Evolutionary conservation across 2,113 vertebrate genomes (phyloP).

Genomic region (Anarrhichthys ocellatus): DNA sequence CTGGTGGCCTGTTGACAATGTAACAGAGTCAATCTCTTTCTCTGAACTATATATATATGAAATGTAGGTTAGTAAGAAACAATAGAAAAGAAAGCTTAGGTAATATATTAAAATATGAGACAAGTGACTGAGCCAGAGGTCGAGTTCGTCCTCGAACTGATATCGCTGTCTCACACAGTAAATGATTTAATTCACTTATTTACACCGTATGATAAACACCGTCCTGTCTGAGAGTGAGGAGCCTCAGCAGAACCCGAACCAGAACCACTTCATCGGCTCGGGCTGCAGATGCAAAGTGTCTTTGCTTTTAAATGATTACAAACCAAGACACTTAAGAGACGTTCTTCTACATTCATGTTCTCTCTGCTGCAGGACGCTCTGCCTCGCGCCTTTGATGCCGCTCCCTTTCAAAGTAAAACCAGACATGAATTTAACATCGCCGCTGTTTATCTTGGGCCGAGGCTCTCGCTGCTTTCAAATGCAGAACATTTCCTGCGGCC

Average conservation of each 20-base stretch:
- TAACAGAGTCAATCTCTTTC: too few relatives aligned
- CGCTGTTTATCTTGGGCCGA: conserved; percentile 55
- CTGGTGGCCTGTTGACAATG: too few relatives aligned
- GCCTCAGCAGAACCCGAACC: conserved; percentile 7
- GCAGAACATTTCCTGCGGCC: conserved; percentile 56
- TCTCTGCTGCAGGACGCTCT: conserved; percentile 42
- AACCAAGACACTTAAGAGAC: conserved; percentile 66
- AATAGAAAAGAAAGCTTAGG: too few relatives aligned
- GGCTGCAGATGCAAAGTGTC: conserved; percentile 42
- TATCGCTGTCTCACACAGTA: too few relatives aligned
- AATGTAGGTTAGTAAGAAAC: too few relatives aligned
- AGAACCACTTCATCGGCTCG: neutral
- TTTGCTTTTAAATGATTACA: conserved; percentile 28
- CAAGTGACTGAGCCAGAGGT: too few relatives aligned
- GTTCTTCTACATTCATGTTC: conserved; percentile 56
- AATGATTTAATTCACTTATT: too few relatives aligned
- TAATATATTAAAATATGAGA: too few relatives aligned
- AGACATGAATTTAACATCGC: conserved; percentile 61
- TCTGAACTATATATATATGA: too few relatives aligned
- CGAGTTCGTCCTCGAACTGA: too few relatives aligned
- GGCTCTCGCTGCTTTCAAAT: conserved; percentile 48
- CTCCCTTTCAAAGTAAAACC: conserved; percentile 70
- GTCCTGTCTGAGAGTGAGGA: neutral
- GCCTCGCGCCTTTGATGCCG: conserved; percentile 68
- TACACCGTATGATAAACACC: too few relatives aligned